phyloP scores from a whole-genome alignment of 2,797 vertebrate species.

The Gephyroberyx darwinii region DNA sequence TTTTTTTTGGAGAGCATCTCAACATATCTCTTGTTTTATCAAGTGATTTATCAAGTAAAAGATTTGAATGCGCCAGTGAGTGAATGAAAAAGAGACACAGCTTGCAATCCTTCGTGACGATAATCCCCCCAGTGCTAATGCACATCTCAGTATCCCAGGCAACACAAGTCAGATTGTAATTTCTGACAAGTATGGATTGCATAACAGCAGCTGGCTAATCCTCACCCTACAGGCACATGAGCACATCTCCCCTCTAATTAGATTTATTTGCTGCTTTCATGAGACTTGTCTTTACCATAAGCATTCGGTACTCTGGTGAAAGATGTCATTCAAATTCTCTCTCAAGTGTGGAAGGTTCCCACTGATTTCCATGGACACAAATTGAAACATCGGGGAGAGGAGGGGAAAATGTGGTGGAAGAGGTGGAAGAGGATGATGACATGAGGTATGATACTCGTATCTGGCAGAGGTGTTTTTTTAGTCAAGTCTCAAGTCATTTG shows the following conservation, averaged over 20 bases:
- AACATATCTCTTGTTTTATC: slow-evolving; percentile 60
- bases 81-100: slow-evolving; percentile 73
- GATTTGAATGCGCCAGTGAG: slow-evolving; percentile 66
- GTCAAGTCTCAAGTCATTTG: too few species aligned
- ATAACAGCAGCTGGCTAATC: slow-evolving; percentile 84
- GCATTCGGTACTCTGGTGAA: slow-evolving; percentile 67
- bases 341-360: slow-evolving; percentile 50
- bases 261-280: slow-evolving; percentile 77
- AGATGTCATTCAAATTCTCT: slow-evolving; percentile 74
- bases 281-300: slow-evolving; percentile 76
- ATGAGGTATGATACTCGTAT: slow-evolving; percentile 4
- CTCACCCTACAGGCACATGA: slow-evolving; percentile 73
- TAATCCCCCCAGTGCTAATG: slow-evolving; percentile 93
- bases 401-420: background rate
- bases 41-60: slow-evolving; percentile 69
- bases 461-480: background rate
- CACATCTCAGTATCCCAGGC: slow-evolving; percentile 92
- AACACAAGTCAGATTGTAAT: slow-evolving; percentile 95
- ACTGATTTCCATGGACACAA: slow-evolving; percentile 59
- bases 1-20: slow-evolving; percentile 50
- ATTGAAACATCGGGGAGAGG: slow-evolving; percentile 25
- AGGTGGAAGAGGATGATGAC: background rate
- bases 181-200: slow-evolving; percentile 90
- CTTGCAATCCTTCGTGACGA: slow-evolving; percentile 87
- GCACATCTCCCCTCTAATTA: slow-evolving; percentile 78